These are phyloP conservation scores for Chloroceryle aenea DNA, from an alignment of 2,113 vertebrate species.

Conservation along the genomic window DNA sequence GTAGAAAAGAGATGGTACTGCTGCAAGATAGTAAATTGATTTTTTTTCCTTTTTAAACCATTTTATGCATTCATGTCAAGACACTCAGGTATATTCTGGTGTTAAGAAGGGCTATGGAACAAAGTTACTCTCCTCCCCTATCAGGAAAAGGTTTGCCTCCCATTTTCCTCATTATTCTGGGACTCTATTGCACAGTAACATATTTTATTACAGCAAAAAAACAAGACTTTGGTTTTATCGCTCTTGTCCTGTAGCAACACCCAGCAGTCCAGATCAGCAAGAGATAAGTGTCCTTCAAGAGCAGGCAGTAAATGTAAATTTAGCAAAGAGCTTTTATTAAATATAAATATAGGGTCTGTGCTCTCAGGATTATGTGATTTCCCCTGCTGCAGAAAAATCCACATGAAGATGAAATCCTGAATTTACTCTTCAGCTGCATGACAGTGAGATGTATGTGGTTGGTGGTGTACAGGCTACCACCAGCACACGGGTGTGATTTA, in stretches of 20 bases:
- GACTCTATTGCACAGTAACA: not conserved
- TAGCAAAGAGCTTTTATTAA: constrained; percentile 24
- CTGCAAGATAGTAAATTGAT: not conserved
- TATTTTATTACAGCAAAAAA: not conserved
- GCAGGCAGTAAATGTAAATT: not conserved
- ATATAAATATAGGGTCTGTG: not conserved
- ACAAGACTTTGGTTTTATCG: not conserved
- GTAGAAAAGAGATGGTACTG: not conserved
- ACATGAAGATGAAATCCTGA: not conserved
- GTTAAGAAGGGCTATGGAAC: not conserved
- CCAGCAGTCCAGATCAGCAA: not conserved
- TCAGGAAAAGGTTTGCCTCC: not conserved
- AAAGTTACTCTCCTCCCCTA: not conserved
- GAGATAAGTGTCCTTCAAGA: not conserved
- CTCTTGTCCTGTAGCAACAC: not conserved
- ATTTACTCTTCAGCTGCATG: not conserved
- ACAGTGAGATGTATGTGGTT: rapidly evolving
- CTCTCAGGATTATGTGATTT: not conserved
- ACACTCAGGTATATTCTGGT: not conserved
- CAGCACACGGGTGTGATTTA: not conserved
- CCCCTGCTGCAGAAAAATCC: not conserved
- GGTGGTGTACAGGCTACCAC: not conserved
- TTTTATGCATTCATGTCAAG: not conserved
- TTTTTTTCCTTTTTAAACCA: not conserved
- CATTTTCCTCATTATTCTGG: not conserved